Evolutionary conservation across 2,888 invertebrate species (phyloP).

Genomic region (Atrina japonica): DNA sequence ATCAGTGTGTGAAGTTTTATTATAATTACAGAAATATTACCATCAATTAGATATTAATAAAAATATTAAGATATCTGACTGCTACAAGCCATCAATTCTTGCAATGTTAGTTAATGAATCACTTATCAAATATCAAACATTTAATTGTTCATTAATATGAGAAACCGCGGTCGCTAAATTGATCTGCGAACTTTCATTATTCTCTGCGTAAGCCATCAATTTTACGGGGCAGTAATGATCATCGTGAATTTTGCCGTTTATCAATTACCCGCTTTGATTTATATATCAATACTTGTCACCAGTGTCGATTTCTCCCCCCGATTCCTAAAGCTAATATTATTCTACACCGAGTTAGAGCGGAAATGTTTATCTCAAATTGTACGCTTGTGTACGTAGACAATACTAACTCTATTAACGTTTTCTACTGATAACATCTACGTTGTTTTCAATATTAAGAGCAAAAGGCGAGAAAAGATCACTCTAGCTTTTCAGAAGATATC

Average conservation of each 20-base stretch:
- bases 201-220: constrained; percentile 3
- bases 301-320: constrained; percentile 1
- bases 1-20: too few relatives aligned
- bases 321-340: background rate
- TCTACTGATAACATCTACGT: constrained; percentile 1
- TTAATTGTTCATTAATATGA: too few relatives aligned
- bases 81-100: too few relatives aligned
- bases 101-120: too few relatives aligned
- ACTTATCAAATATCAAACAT: too few relatives aligned
- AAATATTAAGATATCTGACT: too few relatives aligned
- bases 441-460: constrained; percentile 12
- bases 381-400: constrained; percentile 14
- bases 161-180: background rate
- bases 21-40: too few relatives aligned
- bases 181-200: constrained; percentile 7
- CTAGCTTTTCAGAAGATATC: background rate
- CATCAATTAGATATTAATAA: too few relatives aligned
- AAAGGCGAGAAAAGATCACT: constrained; percentile 17
- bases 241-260: background rate
- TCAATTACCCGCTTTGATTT: constrained; percentile 1
- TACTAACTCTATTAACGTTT: constrained; percentile 1
- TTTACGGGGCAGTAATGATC: background rate
- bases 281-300: constrained; percentile 8
- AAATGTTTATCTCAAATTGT: constrained; percentile 9
- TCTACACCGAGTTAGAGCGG: constrained; percentile 5